These are phyloP conservation scores for Dione vanillae DNA, from an alignment of 2,888 invertebrate species.

Conservation along the genomic window DNA sequence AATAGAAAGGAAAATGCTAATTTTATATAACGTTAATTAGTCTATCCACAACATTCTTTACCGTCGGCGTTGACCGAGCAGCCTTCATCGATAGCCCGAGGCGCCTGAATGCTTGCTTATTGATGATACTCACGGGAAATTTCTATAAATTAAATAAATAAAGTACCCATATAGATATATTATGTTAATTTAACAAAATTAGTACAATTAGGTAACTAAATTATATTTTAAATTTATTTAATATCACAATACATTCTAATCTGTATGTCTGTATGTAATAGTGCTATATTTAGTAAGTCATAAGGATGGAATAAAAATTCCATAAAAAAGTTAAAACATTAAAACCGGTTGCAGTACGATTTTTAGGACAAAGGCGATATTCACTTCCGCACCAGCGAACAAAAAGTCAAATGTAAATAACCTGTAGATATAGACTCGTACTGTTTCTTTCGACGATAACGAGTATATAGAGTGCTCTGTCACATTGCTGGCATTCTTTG, in stretches of 20 bases:
- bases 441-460: constrained; percentile 59
- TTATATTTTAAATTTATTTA: neutral
- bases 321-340: constrained; percentile 29
- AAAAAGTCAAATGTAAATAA: constrained; percentile 84
- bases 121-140: constrained; percentile 59
- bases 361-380: constrained; percentile 70
- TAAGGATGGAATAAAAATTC: constrained; percentile 30
- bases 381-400: constrained; percentile 76
- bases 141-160: constrained; percentile 55
- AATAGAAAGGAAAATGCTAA: constrained; percentile 12
- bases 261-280: neutral
- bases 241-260: constrained; percentile 25
- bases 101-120: constrained; percentile 67
- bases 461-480: constrained; percentile 54
- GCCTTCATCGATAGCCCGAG: constrained; percentile 70
- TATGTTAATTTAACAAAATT: neutral
- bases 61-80: constrained; percentile 55
- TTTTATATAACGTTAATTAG: constrained; percentile 21
- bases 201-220: neutral
- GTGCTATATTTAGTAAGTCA: constrained; percentile 19
- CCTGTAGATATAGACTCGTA: constrained; percentile 68
- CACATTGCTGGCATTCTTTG: constrained; percentile 56
- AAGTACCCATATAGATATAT: neutral
- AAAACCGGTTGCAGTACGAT: constrained; percentile 49
- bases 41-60: constrained; percentile 63